These are phyloP conservation scores for Andrena trimmerana DNA, from an alignment of 2,888 invertebrate species.

Conservation along the genomic window DNA sequence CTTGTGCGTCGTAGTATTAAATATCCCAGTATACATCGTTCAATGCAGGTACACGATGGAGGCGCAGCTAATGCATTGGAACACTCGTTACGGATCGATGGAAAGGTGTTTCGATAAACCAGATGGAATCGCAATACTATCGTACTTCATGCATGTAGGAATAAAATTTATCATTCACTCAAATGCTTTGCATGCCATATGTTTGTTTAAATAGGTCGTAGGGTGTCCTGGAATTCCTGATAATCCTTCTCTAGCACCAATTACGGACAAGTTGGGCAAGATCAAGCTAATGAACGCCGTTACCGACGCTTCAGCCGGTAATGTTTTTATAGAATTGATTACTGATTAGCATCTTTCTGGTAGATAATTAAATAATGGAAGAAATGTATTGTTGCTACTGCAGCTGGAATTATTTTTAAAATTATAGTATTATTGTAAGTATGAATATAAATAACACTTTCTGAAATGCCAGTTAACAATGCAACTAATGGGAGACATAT, in stretches of 20 bases:
- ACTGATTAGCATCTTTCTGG: background rate
- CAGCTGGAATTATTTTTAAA: too few species aligned
- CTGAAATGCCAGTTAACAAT: too few species aligned
- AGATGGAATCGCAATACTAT: slow-evolving; percentile 77
- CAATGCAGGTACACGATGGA: slow-evolving; percentile 79
- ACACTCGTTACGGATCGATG: slow-evolving; percentile 74
- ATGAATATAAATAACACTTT: too few species aligned
- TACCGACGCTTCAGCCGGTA: slow-evolving; percentile 69
- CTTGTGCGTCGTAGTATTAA: too few species aligned
- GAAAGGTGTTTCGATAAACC: slow-evolving; percentile 76
- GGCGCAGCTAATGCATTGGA: slow-evolving; percentile 80
- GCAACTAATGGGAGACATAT: too few species aligned
- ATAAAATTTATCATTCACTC: background rate
- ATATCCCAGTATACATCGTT: background rate
- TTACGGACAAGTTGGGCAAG: slow-evolving; percentile 69
- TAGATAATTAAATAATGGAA: too few species aligned
- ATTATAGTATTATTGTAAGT: too few species aligned
- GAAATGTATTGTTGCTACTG: too few species aligned
- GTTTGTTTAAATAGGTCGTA: slow-evolving; percentile 68
- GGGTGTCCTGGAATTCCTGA: slow-evolving; percentile 74
- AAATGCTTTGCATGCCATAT: background rate
- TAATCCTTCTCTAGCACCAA: slow-evolving; percentile 70
- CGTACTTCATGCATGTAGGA: slow-evolving; percentile 76
- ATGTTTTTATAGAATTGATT: slow-evolving; percentile 7
- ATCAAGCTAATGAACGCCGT: slow-evolving; percentile 64